phyloP scores from a whole-genome alignment of 1,140 invertebrate genomes.

The Sweltsa coloradensis region DNA sequence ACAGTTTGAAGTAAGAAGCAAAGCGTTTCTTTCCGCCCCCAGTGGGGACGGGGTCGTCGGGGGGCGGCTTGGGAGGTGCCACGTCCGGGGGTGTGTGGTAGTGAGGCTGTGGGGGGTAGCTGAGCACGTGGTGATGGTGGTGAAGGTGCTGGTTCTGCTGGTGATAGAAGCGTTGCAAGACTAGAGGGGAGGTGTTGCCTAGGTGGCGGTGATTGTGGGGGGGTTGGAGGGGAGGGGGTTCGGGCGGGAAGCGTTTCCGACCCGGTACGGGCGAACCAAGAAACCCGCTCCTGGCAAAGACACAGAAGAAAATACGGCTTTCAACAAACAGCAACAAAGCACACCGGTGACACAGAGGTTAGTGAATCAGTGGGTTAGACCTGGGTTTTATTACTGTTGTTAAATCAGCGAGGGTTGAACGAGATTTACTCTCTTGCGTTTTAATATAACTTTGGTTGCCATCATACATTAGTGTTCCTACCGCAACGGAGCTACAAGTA shows the following conservation, averaged over 20 bases:
- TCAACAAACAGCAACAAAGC: conserved; percentile 1
- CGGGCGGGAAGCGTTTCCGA: conserved; percentile 14
- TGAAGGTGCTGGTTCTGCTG: conserved; percentile 12
- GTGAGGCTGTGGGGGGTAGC: conserved; percentile 6
- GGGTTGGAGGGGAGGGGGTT: not conserved
- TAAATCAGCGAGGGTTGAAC: not conserved
- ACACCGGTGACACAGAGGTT: not conserved
- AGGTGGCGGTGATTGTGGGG: conserved; percentile 4
- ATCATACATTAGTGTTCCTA: no score
- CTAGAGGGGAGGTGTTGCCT: conserved; percentile 11
- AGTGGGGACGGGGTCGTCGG: not conserved
- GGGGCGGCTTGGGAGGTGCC: conserved; percentile 4
- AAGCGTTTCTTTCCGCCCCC: conserved; percentile 43
- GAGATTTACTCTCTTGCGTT: no score
- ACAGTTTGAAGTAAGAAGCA: conserved; percentile 64
- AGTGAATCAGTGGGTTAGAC: conserved; percentile 3
- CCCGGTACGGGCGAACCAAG: conserved; percentile 11
- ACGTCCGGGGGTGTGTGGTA: conserved; percentile 5
- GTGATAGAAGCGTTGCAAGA: conserved; percentile 14
- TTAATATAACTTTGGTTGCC: no score
- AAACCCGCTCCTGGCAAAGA: conserved; percentile 13
- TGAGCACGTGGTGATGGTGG: conserved; percentile 9
- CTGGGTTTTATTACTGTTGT: no score
- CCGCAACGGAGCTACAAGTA: no score
- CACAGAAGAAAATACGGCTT: conserved; percentile 3